Conservation (phyloP, 1,140 invertebrate genomes). For the Scaptomyza montana region DNA sequence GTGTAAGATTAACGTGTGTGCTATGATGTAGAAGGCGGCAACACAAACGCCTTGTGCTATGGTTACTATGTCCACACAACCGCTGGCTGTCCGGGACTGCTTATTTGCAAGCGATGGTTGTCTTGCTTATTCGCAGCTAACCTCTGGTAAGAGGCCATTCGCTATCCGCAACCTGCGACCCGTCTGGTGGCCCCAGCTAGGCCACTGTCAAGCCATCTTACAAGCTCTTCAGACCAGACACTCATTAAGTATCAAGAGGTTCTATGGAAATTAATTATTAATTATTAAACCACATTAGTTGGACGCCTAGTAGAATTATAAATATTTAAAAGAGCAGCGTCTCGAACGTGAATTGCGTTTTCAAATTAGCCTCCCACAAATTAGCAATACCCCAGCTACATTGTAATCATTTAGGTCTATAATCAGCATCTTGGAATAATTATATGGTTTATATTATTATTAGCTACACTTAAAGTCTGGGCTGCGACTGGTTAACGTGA, state of each 20-base stretch:
- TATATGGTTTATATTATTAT: conserved; percentile 13
- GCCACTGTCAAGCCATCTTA: conserved; percentile 22
- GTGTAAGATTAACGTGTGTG: conserved; percentile 2
- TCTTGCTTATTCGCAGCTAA: conserved; percentile 36
- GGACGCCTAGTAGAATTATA: neutral
- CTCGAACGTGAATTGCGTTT: neutral
- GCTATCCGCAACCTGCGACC: conserved; percentile 42
- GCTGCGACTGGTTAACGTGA: conserved; percentile 4
- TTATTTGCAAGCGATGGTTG: conserved; percentile 6
- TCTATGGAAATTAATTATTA: conserved; percentile 5
- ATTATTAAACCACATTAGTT: neutral
- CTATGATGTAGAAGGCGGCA: conserved; percentile 5
- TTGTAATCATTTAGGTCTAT: conserved; percentile 1
- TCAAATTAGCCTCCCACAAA: conserved; percentile 1
- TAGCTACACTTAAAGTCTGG: neutral
- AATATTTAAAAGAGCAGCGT: neutral
- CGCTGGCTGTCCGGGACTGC: conserved; percentile 33
- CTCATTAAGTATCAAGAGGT: neutral
- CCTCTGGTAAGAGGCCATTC: conserved; percentile 21
- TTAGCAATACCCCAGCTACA: neutral
- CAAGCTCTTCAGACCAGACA: conserved; percentile 27
- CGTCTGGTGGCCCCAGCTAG: conserved; percentile 39
- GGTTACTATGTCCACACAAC: neutral
- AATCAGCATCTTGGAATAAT: conserved; percentile 29
- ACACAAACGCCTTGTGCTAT: conserved; percentile 15